Evolutionary conservation across 1,140 invertebrate genomes (phyloP).

Genomic region (Pectinophora gossypiella): DNA sequence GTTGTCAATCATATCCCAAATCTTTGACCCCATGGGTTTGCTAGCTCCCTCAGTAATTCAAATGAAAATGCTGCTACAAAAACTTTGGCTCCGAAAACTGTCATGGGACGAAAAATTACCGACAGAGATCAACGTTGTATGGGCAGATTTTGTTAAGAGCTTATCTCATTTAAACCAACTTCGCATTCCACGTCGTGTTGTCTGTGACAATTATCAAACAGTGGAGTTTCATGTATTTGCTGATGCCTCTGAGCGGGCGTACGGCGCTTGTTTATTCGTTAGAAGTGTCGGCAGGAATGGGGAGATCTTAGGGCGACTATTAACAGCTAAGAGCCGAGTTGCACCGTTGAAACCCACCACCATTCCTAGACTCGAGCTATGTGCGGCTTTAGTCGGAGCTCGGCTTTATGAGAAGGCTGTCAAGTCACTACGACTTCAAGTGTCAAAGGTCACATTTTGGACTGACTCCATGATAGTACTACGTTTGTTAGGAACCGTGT

Average conservation of each 20-base stretch:
- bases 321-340: constrained; percentile 26
- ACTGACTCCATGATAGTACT: not conserved
- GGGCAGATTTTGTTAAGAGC: not conserved
- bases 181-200: not conserved
- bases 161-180: not conserved
- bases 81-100: constrained; percentile 23
- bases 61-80: constrained; percentile 33
- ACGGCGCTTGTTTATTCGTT: not conserved
- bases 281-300: not conserved
- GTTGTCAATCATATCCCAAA: no score
- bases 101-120: constrained; percentile 33
- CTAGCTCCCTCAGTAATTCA: constrained; percentile 22
- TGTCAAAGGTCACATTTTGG: not conserved
- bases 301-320: not conserved
- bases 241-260: not conserved
- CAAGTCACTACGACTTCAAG: not conserved
- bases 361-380: constrained; percentile 29
- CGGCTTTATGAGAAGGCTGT: not conserved
- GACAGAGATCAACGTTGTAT: constrained; percentile 4
- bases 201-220: not conserved
- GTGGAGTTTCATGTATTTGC: not conserved
- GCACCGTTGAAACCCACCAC: constrained; percentile 24
- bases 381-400: constrained; percentile 20
- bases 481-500: constrained; percentile 2
- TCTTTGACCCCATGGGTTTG: constrained; percentile 52